Evolutionary conservation across 2,888 invertebrate genomes (phyloP), one percentile per base, ranked within the genome.

Genomic region (Neoaliturus tenellus): DNA sequence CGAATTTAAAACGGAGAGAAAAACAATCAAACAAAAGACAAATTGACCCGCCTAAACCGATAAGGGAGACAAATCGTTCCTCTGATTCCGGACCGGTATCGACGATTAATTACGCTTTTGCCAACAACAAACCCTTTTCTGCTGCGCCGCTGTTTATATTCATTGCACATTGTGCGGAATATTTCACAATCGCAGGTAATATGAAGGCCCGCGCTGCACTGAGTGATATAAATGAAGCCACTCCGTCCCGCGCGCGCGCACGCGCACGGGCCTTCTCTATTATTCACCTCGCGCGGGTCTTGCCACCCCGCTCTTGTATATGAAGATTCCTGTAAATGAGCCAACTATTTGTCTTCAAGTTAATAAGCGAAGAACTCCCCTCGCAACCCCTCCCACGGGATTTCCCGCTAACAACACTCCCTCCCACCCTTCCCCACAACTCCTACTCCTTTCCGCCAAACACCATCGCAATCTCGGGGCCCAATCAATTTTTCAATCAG

Each of bases 291-390:
- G n/a, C n/a, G n/a, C 14, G 28, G 28, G 62, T 5, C 62, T 62
- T 31, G 28, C 62, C 62, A 28, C 62, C 28, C 62, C 23, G 55
- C 55, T 23, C 67, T 67, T 67, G 71, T 71, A 20, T 41, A 71
- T 71, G 35, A 78, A 78, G 51, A 55, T 78, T 51, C 55, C 55
- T 33, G 78, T 78, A 78, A 78, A 78, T 78, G 78, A 78, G 78
- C 78, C 78, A 78, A 78, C 78, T 78, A 78, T 78, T 78, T 78
- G 78, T 78, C 78, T 78, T 78, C 78, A 28, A 78, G 78, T 78
- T 78, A 78, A 78, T 78, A 78, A 78, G 78, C 78, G 35, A 31
- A n/a, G n/a, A n/a, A 78, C 55, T 33, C 78, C 48, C 55, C 35
- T 20, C 6, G 6, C 28, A 2, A 20, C 78, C 55, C 48, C 31